A percentile compares a stretch with the other conserved stretches of the same genome.
Evolutionary conservation across 2,113 vertebrate species (phyloP).

Genomic region (Cinclus cinclus): DNA sequence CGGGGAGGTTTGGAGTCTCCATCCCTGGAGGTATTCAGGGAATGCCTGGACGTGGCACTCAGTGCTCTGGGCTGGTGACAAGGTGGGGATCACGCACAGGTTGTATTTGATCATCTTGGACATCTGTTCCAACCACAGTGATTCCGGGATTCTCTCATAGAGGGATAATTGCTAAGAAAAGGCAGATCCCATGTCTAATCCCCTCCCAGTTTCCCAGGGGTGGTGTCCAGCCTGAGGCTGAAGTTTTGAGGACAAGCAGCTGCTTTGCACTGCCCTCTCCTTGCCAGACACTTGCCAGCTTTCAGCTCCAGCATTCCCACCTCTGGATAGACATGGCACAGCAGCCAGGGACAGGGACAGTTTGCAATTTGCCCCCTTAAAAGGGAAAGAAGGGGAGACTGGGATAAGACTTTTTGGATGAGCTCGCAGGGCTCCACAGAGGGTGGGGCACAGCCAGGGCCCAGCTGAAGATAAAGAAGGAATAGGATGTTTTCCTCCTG

Average conservation of each 20-base stretch:
- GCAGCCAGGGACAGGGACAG: not conserved
- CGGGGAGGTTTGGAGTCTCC: not conserved
- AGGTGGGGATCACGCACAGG: fast-evolving
- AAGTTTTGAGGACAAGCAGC: not conserved
- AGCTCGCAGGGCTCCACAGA: fast-evolving
- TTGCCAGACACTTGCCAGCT: not conserved
- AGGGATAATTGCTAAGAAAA: not conserved
- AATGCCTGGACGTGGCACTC: fast-evolving
- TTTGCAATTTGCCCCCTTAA: not conserved
- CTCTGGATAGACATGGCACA: not conserved
- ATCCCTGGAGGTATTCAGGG: not conserved
- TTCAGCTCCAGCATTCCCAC: not conserved
- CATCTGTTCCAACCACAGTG: not conserved
- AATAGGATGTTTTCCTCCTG: not conserved
- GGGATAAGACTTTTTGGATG: not conserved
- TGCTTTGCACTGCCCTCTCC: not conserved
- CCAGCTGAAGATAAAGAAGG: not conserved
- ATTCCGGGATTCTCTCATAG: too few relatives aligned
- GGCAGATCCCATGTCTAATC: not conserved
- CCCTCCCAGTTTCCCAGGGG: not conserved
- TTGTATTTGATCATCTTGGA: fast-evolving
- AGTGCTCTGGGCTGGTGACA: not conserved
- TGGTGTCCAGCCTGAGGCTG: not conserved
- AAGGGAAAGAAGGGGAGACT: not conserved
- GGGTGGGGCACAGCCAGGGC: not conserved